phyloP scores from a whole-genome alignment of 2,888 invertebrate genomes.

The Hemithea aestivaria region DNA sequence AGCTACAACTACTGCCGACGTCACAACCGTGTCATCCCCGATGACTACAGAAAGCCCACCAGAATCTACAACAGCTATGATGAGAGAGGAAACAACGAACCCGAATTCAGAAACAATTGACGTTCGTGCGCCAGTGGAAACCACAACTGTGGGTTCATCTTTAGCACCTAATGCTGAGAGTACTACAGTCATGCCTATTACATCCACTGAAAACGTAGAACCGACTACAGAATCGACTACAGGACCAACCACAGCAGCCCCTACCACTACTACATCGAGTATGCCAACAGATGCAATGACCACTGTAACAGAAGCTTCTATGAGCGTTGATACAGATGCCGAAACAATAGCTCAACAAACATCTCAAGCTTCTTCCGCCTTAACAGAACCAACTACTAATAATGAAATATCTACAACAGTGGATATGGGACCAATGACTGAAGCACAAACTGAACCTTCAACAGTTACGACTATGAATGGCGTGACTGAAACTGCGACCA shows the following conservation, averaged over 20 bases:
- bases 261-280: slow-evolving; percentile 16
- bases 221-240: slow-evolving; percentile 13
- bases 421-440: slow-evolving; percentile 19
- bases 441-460: slow-evolving; percentile 9
- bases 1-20: slow-evolving; percentile 17
- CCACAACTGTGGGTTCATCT: slow-evolving; percentile 40
- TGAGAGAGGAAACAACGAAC: slow-evolving; percentile 51
- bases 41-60: slow-evolving; percentile 36
- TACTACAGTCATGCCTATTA: slow-evolving; percentile 25
- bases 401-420: slow-evolving; percentile 41
- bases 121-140: slow-evolving; percentile 36
- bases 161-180: slow-evolving; percentile 47
- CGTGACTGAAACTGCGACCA: slow-evolving; percentile 19
- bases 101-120: slow-evolving; percentile 52
- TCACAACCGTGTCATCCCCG: slow-evolving; percentile 21
- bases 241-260: slow-evolving; percentile 11
- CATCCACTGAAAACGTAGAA: slow-evolving; percentile 22
- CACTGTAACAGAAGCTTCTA: slow-evolving; percentile 14
- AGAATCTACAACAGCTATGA: slow-evolving; percentile 35
- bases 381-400: slow-evolving; percentile 38
- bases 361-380: slow-evolving; percentile 32
- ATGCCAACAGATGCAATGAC: slow-evolving; percentile 15
- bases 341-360: slow-evolving; percentile 32
- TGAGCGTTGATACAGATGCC: slow-evolving; percentile 20
- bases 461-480: slow-evolving; percentile 17